Evolutionary conservation across 2,888 invertebrate species (phyloP).

Genomic region (Drosophila mimetica): DNA sequence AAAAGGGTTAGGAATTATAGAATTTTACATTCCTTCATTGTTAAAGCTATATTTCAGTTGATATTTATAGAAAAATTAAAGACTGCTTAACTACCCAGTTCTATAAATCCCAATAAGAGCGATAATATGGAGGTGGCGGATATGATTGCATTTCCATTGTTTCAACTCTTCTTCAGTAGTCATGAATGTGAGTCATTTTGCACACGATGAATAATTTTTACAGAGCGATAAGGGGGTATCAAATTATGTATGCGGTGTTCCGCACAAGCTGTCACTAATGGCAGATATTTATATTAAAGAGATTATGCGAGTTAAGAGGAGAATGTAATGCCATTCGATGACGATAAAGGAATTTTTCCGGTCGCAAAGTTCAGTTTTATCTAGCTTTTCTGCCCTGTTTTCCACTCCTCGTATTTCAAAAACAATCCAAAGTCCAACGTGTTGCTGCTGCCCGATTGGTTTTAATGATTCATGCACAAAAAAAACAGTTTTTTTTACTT

Average conservation of each 20-base stretch:
- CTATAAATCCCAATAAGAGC: no score
- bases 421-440: not conserved
- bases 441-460: not conserved
- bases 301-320: not conserved
- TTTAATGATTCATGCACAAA: not conserved
- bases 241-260: not conserved
- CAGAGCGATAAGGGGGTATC: not conserved
- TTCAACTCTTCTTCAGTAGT: not conserved
- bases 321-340: not conserved
- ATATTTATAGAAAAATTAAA: no score
- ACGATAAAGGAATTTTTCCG: not conserved
- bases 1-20: not conserved
- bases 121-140: not conserved
- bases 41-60: not conserved
- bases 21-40: not conserved
- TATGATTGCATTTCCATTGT: not conserved
- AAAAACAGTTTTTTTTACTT: no score
- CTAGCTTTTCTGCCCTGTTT: not conserved
- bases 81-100: no score
- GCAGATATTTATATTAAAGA: not conserved
- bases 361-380: not conserved
- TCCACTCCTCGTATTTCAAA: not conserved
- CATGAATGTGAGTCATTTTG: conserved; percentile 7
- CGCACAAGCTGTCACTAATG: not conserved
- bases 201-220: conserved; percentile 5